Evolutionary conservation across 2,888 invertebrate species (phyloP), one percentile per base, ranked within the genome.

Genomic region (Ypsolopha scabrella): DNA sequence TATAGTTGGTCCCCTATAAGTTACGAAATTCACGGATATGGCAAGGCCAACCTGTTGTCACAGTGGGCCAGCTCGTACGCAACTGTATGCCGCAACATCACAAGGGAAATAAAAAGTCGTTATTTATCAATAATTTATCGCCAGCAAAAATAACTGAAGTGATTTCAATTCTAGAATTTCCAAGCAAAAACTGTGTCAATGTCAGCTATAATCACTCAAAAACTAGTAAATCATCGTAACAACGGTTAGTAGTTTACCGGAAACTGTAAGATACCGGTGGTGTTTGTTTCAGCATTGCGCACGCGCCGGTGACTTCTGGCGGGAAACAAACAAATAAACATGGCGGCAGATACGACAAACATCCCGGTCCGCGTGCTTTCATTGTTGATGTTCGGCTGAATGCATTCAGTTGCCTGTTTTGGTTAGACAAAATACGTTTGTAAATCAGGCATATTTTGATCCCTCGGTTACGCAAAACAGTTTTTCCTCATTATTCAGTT

Each of bases 101-200:
- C 46, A 13, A 34, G 46, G n/a, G 1, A 43, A 43, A 43, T 43
- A 34, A 46, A 36, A 46, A 10, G 49, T 49, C 9, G 33, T 10
- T 39, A 41, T 39, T 11, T 41, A 33, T 13, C 46, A 11, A n/a
- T 24, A 33, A 7, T 24, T 11, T 49, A 49, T 41, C 49, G 11
- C 10, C 34, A 6, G 14, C 14, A 48, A 13, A 11, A 35, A 7
- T 11, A 35, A 37, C 48, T 37, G n/a, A 7, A 35, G 11, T 37
- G 6, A 37, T 38, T 7, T 48, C 8, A 24, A 33, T 33, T 45
- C 24, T 7, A 10, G 33, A 24, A 43, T 13, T 34, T 33, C 9
- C 72, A 73, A 66, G 75, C 66, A 60, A 60, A 58, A 77, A 68
- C 68, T 74, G 68, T 77, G 78, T 77, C 77, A 77, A 76, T 77